Evolutionary conservation across 2,888 invertebrate species (phyloP), one percentile per base, ranked within the genome.

Genomic region (Caenorhabditis panamensis): DNA sequence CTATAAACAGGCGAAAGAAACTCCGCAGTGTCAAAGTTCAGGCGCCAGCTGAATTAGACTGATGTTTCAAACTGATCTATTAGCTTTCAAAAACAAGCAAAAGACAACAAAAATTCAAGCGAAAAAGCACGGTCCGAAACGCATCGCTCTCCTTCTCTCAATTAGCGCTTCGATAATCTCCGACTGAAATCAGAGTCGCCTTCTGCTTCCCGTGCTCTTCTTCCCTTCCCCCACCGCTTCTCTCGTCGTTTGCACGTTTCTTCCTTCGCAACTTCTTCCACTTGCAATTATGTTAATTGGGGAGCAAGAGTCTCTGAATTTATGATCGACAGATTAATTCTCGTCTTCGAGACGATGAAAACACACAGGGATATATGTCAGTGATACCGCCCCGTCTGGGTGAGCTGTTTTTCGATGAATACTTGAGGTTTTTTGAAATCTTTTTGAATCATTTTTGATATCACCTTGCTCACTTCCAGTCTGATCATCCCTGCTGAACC

Each of bases 81-180:
- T n/a, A n/a, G n/a, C n/a, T n/a, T n/a, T n/a, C n/a, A n/a, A n/a
- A n/a, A n/a, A n/a, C n/a, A n/a, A n/a, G 11, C 36, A 11, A 36
- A 8, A 36, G 11, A 36, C 36, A 36, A 11, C 5, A 5, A 16
- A 41, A 41, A 41, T 41, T 41, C 41, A 41, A 41, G 13, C 9
- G 13, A 41, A 16, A 41, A 4, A 41, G 13, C 41, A 13, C 41
- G 13, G 3, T 3, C 6, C 36, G 36, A 41, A 41, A 41, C 5
- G 16, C 9, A 9, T 44, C 18, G 5, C 13, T 44, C 44, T 44
- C 6, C 16, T 44, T 44, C 6, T n/a, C 28, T 75, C 67, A 67
- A 66, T 67, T 75, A 67, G 54, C 53, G 49, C 36, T 36, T 53
- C 53, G 54, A 47, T 67, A 67, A 75, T 75, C 75, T 75, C 53